Evolutionary conservation across 2,113 vertebrate species (phyloP), one percentile per base, ranked within the genome.

Genomic region (Ceyx melanurus): DNA sequence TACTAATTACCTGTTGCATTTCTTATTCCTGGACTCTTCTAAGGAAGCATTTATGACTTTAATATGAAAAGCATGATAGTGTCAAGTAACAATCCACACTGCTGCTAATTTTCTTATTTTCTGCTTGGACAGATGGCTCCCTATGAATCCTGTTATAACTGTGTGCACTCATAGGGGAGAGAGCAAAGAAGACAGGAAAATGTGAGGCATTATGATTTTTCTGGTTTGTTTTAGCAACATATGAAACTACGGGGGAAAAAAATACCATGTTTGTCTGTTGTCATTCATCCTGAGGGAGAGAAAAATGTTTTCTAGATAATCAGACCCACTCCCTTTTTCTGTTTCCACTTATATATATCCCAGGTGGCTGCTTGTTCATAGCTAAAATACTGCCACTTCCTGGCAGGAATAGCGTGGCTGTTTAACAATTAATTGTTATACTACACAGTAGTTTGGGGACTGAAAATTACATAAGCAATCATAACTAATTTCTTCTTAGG

Each of bases 1-100:
- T 56, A 65, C 43, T 87, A 93, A 91, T 93, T 94, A 96, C 93
- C 78, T 93, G 92, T 93, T 95, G 86, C 89, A 75, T 93, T 92
- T 94, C 81, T 95, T 83, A 61, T 83, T 90, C 80, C 73, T 88
- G 33, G 37, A 46, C 26, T 56, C 23, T 89, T 92, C 79, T 62
- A 88, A 96, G 48, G 64, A 64, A 74, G 13, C 71, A 18, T 19
- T 86, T 80, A 35, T 89, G 78, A 83, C 58, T 79, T 94, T 64
- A 92, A 70, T 66, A 74, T 61, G 43, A 83, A 86, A 84, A 89
- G n/a, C 45, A 43, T 86, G 3, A 4, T 58, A 90, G 53, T 7
- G 4, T 82, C 58, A 88, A 89, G 54, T 79, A 57, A 83, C 70
- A 90, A 83, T 75, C 46, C 19, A 29, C 23, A 82, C 46, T 91